A percentile compares a stretch with the other conserved stretches of the same genome.
phyloP scores from a whole-genome alignment of 1,140 invertebrate species.

The Drosophila sp. region DNA sequence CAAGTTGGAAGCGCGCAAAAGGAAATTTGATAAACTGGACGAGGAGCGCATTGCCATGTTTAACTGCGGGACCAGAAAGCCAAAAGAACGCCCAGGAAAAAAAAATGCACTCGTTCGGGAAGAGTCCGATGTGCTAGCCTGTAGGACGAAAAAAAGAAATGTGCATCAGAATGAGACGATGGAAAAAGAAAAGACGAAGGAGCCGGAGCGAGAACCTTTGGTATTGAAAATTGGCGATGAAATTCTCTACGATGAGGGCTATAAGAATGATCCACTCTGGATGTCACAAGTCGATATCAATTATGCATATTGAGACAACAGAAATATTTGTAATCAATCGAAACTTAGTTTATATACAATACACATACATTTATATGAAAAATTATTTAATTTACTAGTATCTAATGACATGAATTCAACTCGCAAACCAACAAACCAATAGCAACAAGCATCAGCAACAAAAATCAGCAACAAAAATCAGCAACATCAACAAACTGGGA shows the following conservation, averaged over 20 bases:
- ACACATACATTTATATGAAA: neutral
- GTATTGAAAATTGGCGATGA: constrained; percentile 25
- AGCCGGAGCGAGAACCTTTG: neutral
- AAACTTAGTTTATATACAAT: too few relatives aligned
- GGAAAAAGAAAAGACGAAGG: neutral
- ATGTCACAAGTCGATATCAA: neutral
- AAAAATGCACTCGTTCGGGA: too few relatives aligned
- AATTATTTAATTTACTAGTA: neutral
- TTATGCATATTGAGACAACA: neutral
- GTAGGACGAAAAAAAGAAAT: too few relatives aligned
- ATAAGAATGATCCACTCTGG: constrained; percentile 20
- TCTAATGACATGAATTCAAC: neutral
- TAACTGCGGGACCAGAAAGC: neutral
- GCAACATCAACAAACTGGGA: neutral
- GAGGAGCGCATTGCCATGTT: neutral
- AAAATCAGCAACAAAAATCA: neutral
- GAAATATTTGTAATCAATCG: too few relatives aligned
- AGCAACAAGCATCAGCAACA: neutral
- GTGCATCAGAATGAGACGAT: neutral
- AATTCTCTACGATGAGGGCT: constrained; percentile 32
- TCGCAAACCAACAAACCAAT: neutral
- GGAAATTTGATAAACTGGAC: neutral
- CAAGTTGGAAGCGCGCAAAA: neutral
- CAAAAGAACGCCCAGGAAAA: neutral
- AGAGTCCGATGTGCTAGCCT: too few relatives aligned